Base-by-base conservation (phyloP, 1,140 invertebrate species). In the Philotrypesis tridentata region DNA sequence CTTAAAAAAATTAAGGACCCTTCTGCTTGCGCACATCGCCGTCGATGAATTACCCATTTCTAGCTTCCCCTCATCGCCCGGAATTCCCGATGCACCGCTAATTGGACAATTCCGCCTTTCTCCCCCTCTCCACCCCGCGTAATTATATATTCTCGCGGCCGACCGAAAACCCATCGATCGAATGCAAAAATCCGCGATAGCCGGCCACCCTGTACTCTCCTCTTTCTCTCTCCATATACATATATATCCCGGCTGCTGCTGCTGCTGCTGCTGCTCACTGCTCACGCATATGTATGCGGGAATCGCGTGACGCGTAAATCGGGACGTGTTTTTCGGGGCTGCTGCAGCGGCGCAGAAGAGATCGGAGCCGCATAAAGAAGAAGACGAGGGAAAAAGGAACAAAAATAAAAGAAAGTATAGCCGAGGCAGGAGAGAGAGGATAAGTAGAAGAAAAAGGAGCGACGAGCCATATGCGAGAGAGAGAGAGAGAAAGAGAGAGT, bases 221-320 rank as follows among this genome's bases (percentile, higher is more conserved):
- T 4, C 17, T 17, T 17, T 48, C 43, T 17, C 14, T 17, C 17
- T 48, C 43, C 12, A 12, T 48, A 17, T 48, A 48, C 14, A 48
- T 21, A 48, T 48, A 37, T 37, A 37, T 37, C 4, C 33, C 33
- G 33, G 33, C n/a, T n/a, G n/a, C n/a, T n/a, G n/a, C n/a, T n/a
- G n/a, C n/a, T n/a, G n/a, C n/a, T n/a, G n/a, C n/a, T n/a, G 33
- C 33, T n/a, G 21, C 21, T 21, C 21, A 17, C 48, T 55, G 40
- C 48, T 21, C 48, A 55, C 83, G 84, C 84, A 83, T 84, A 84
- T 84, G 83, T 82, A 82, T 85, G 86, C 80, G 79, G 68, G 80
- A 87, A 87, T 87, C 85, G 86, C 87, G 85, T 87, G 86, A 86
- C 84, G 84, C 84, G 79, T 77, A 84, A 82, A 83, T 78, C 37